A percentile compares a stretch with the other conserved stretches of the same genome.
Evolutionary conservation across 2,797 vertebrate species (phyloP).

Genomic region (Triplophysa bombifrons): DNA sequence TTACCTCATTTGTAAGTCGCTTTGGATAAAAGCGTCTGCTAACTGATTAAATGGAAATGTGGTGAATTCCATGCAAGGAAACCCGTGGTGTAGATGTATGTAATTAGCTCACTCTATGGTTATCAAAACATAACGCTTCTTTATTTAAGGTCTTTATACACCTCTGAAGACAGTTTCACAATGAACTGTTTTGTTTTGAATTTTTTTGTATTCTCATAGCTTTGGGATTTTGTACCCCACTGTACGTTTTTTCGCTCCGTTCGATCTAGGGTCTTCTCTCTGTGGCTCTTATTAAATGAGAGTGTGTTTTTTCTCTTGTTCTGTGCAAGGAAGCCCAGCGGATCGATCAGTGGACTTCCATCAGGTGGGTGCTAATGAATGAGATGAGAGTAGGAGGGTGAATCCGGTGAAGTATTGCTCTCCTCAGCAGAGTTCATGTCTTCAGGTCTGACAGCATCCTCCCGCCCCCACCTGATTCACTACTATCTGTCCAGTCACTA

Average conservation of each 20-base stretch:
- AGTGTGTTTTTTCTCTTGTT: slow-evolving; percentile 14
- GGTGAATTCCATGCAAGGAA: too few relatives aligned
- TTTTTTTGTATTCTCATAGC: too few relatives aligned
- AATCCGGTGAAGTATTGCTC: slow-evolving; percentile 50
- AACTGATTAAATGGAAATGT: too few relatives aligned
- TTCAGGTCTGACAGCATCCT: slow-evolving; percentile 68
- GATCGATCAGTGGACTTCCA: slow-evolving; percentile 52
- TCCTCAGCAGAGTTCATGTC: slow-evolving; percentile 57
- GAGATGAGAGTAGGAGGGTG: slow-evolving; percentile 33
- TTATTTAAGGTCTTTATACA: too few relatives aligned
- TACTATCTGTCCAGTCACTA: slow-evolving; percentile 75
- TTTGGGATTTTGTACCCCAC: neutral
- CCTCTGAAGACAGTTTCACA: too few relatives aligned
- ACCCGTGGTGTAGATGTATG: too few relatives aligned
- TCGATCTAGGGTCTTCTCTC: slow-evolving; percentile 2
- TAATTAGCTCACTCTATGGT: too few relatives aligned
- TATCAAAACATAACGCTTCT: too few relatives aligned
- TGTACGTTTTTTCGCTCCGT: neutral
- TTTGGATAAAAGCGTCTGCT: too few relatives aligned
- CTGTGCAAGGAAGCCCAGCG: slow-evolving; percentile 24
- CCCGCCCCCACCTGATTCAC: slow-evolving; percentile 61
- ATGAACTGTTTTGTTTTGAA: too few relatives aligned
- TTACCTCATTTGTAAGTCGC: too few relatives aligned
- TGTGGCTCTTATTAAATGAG: slow-evolving; percentile 4
- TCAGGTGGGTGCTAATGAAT: slow-evolving; percentile 53